Percentiles rank a stretch among this genome's conserved stretches.
Conservation (phyloP, 2,113 vertebrate species). For the Acrocephalus arundinaceus region DNA sequence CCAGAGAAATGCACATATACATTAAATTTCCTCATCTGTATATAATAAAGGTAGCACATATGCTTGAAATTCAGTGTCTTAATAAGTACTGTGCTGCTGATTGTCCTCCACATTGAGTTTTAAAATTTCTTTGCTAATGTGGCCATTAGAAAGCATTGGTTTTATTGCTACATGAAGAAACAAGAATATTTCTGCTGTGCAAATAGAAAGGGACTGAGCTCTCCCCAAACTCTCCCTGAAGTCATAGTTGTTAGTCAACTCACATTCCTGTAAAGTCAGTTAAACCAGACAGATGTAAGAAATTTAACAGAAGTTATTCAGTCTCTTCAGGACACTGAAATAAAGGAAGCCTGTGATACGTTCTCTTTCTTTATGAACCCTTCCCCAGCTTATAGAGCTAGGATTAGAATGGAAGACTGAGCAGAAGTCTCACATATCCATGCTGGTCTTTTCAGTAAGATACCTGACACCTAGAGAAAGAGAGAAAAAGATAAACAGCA, state of each 20-base stretch:
- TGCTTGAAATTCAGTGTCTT: neutral
- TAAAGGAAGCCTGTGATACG: neutral
- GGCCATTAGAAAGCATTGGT: neutral
- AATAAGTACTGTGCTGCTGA: neutral
- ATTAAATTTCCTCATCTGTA: neutral
- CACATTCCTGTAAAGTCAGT: neutral
- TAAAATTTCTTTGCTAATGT: neutral
- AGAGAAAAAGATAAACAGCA: neutral
- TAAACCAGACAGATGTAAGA: neutral
- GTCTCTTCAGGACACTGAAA: neutral
- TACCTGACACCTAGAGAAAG: neutral
- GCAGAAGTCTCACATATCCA: neutral
- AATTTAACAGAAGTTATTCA: neutral
- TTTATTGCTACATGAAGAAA: neutral
- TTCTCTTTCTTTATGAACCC: neutral
- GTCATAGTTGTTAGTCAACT: neutral
- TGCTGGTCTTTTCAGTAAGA: neutral
- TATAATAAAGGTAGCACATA: neutral
- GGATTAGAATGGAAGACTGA: neutral
- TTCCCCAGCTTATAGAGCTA: neutral
- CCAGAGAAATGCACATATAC: neutral
- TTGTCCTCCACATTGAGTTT: neutral
- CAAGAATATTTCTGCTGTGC: neutral
- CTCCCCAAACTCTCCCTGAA: neutral
- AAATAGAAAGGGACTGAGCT: neutral